A percentile compares a stretch with the other conserved stretches of the same genome.
Conservation (phyloP, 2,113 vertebrate genomes). For the Zapus hudsonius region DNA sequence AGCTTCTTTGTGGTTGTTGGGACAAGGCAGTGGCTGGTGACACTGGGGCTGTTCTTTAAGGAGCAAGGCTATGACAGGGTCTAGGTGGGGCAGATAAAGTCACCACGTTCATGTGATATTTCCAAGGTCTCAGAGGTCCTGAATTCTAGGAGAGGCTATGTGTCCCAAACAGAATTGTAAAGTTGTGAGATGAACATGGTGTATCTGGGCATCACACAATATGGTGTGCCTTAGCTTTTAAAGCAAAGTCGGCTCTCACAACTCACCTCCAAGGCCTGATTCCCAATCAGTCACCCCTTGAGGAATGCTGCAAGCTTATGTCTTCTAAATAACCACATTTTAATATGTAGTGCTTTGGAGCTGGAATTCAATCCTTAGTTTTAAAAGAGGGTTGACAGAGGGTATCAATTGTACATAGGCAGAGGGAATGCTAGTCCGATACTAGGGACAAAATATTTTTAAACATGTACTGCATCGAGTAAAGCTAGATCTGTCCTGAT, state of each 20-base stretch:
- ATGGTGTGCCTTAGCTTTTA: not conserved
- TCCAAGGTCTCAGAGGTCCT: not conserved
- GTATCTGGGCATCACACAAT: not conserved
- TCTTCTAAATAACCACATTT: conserved; percentile 9
- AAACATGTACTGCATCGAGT: not conserved
- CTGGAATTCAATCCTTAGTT: not conserved
- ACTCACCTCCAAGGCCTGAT: not conserved
- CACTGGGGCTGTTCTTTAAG: not conserved
- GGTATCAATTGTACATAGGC: not conserved
- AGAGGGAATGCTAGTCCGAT: not conserved
- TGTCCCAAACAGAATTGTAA: not conserved
- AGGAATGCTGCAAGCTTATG: not conserved
- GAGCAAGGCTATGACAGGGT: not conserved
- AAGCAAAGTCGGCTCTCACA: not conserved
- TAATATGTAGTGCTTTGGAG: not conserved
- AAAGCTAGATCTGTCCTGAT: not conserved
- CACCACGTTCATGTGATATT: not conserved
- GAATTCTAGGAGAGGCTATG: not conserved
- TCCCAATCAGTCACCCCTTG: not conserved
- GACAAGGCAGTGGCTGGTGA: not conserved
- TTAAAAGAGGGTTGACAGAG: not conserved
- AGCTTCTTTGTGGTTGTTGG: not conserved
- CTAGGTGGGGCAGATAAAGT: not conserved
- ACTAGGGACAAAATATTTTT: not conserved
- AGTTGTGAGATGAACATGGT: not conserved